Base-by-base conservation (phyloP, 2,113 vertebrate genomes). In the Zootoca vivipara region DNA sequence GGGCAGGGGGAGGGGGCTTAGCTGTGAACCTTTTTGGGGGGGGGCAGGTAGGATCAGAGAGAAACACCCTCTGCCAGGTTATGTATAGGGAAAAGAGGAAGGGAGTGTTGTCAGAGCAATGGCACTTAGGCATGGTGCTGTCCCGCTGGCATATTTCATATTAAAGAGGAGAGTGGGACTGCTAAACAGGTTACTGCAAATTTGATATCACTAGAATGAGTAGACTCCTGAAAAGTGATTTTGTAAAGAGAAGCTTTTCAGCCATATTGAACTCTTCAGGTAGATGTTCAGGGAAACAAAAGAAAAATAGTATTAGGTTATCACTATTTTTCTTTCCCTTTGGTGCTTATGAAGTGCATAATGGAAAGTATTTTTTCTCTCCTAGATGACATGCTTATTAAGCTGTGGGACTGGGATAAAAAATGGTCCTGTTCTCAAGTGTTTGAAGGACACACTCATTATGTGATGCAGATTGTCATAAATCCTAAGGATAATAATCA, bases 381-480 rank as follows among this genome's bases (percentile, higher is more conserved):
- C 86, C 15, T 94, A 99, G 99, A 99, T 97, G 99, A 99, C 95
- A 99, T 99, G 99, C 97, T 99, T 89, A 99, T 99, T 95, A 99
- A 99, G 89, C 97, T 99, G 5, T 99, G 99, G 99, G 99, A 99
- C 95, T 99, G 99, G 99, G 99, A 99, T 93, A 99, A 99, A 95
- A 99, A 99, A 87, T 99, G 99, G 99, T 97, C 98, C 3, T 99
- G 99, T 94, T 99, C 98, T 92, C 99, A 99, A 92, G 98, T 99
- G 89, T 99, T 99, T 97, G 99, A 99, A 95, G 99, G 99, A 83
- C 99, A 99, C 90, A 99, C 99, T n/a, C 99, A 99, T 94, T 99
- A 99, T 0, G 99, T 99, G 77, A 99, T 99, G 99, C 98, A 99
- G 95, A 99, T 99, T 90, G 99, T 99, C 89, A 99, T 99, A 94